These are phyloP conservation scores for Pteria penguin DNA, from an alignment of 2,888 invertebrate species.

Conservation along the genomic window DNA sequence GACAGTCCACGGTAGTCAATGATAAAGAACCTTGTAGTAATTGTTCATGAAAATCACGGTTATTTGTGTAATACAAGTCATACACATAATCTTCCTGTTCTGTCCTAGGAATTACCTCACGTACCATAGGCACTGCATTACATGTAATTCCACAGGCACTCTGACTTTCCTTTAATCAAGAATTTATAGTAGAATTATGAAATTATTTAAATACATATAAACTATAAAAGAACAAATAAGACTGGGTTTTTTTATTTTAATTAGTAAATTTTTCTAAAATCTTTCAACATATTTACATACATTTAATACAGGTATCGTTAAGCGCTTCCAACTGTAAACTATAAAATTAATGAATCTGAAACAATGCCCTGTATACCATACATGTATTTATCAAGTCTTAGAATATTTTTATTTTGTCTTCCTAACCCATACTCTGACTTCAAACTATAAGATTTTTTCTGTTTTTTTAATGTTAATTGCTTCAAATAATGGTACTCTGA, in stretches of 20 bases:
- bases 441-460: too few relatives aligned
- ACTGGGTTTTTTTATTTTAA: too few relatives aligned
- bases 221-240: too few relatives aligned
- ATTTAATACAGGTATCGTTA: too few relatives aligned
- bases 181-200: background rate
- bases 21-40: constrained; percentile 67
- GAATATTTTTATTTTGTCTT: too few relatives aligned
- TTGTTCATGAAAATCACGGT: constrained; percentile 68
- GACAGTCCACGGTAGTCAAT: constrained; percentile 61
- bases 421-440: too few relatives aligned
- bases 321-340: background rate
- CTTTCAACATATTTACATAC: too few relatives aligned
- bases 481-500: too few relatives aligned
- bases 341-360: background rate
- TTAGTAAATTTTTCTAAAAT: too few relatives aligned
- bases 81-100: constrained; percentile 72
- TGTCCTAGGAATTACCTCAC: constrained; percentile 52
- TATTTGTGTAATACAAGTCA: constrained; percentile 77
- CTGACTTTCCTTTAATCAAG: constrained; percentile 27
- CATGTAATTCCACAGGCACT: constrained; percentile 61
- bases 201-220: background rate
- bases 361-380: background rate
- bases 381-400: background rate
- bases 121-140: constrained; percentile 68
- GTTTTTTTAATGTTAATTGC: too few relatives aligned